Base-by-base conservation (phyloP, 1,140 invertebrate species). In the Piezodorus guildinii region DNA sequence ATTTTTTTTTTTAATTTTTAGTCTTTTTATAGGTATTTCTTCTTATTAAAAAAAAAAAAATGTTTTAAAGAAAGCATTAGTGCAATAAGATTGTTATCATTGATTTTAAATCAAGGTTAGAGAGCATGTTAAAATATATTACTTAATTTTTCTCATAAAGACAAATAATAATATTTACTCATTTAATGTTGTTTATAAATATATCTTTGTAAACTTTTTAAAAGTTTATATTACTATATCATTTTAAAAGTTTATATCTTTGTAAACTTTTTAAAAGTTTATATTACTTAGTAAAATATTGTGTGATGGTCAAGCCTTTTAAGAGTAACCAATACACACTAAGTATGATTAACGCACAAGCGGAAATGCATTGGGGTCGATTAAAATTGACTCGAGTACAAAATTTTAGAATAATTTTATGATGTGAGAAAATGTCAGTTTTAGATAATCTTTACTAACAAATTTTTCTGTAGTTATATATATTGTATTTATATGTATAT, bases 401-500 rank as follows among this genome's bases (percentile, higher is more conserved):
- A 23, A 19, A 17, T 5, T 17, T 17, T 19, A 49, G n/a, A 3
- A 49, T 19, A 49, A 19, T 49, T 49, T 21, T 3, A 49, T 21
- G n/a, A 49, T 19, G 46, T 10, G 46, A 49, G 19, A 19, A 17
- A 49, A 49, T 19, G n/a, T 10, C 19, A 19, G 46, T 19, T 49
- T 23, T 56, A 25, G 17, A 10, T 23, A 23, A 23, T 4, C 19
- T 56, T 56, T 23, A 23, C 14, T 56, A 56, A 49, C 2, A 21
- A 19, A 21, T 6, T 27, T 23, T 19, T 56, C 52, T 56, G 52
- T 56, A 56, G 19, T 25, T 21, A 23, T 23, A n/a, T n/a, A 56
- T 56, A 23, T 56, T 56, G 23, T 56, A 56, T 56, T 56, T 56
- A 21, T 56, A 56, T 23, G 52, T 25, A 56, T 23, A 56, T 56